phyloP scores from a whole-genome alignment of 2,888 invertebrate species.

The Uloborus plumipes region DNA sequence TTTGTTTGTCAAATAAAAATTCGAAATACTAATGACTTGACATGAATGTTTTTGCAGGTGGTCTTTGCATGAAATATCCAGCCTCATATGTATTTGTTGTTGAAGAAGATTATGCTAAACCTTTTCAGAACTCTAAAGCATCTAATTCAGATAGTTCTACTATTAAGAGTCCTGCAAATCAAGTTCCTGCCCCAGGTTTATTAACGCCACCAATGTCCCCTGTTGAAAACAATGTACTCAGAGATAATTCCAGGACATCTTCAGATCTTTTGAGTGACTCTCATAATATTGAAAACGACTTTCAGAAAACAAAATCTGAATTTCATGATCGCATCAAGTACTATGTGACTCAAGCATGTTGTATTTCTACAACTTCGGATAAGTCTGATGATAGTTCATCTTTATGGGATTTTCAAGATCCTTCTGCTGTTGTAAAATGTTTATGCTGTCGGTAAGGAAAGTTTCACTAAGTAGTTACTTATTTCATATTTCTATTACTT shows the following conservation, averaged over 20 bases:
- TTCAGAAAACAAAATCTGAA: not conserved
- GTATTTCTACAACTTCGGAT: slow-evolving; percentile 53
- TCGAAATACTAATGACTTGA: not conserved
- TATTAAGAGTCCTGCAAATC: slow-evolving; percentile 3
- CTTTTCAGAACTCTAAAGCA: slow-evolving; percentile 11
- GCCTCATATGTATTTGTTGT: slow-evolving; percentile 92
- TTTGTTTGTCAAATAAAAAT: no score
- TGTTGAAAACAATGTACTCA: slow-evolving; percentile 64
- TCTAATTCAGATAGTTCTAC: slow-evolving; percentile 31
- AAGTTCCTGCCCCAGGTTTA: slow-evolving; percentile 28
- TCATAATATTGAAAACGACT: not conserved
- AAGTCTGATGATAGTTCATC: slow-evolving; percentile 70
- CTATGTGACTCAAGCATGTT: slow-evolving; percentile 81
- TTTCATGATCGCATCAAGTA: slow-evolving; percentile 9
- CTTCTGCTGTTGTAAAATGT: slow-evolving; percentile 86
- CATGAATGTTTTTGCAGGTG: slow-evolving; percentile 77
- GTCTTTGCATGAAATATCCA: slow-evolving; percentile 95
- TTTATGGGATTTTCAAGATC: slow-evolving; percentile 90
- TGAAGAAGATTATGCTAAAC: slow-evolving; percentile 84
- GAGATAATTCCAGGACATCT: slow-evolving; percentile 3
- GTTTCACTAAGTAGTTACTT: no score
- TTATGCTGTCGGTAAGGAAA: slow-evolving; percentile 86
- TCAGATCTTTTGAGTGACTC: not conserved
- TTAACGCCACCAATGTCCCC: slow-evolving; percentile 70
- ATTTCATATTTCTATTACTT: no score